These are phyloP conservation scores for Neomorphus geoffroyi DNA, from an alignment of 2,797 vertebrate species.

Conservation along the genomic window DNA sequence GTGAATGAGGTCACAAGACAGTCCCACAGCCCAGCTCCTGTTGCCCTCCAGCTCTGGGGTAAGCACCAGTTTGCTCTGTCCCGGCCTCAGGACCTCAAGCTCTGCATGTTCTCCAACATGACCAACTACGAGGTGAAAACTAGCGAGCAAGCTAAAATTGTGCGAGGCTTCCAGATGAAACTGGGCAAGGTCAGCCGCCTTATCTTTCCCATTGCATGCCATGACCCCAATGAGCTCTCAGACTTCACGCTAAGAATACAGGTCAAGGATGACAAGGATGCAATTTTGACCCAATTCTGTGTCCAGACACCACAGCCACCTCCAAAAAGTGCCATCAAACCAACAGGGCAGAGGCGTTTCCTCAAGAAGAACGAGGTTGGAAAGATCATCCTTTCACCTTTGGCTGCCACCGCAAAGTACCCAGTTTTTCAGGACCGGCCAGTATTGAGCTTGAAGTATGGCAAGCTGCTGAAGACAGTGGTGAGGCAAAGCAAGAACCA, in stretches of 20 bases:
- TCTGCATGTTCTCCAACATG: conserved; percentile 95
- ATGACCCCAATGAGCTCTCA: conserved; percentile 82
- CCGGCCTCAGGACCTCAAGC: conserved; percentile 89
- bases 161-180: conserved; percentile 92
- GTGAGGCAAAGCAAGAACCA: conserved; percentile 92
- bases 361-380: conserved; percentile 95
- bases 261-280: conserved; percentile 88
- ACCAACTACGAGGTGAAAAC: conserved; percentile 89
- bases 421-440: conserved; percentile 92
- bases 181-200: conserved; percentile 92
- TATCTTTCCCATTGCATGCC: conserved; percentile 87
- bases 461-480: conserved; percentile 93
- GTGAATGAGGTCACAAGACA: conserved; percentile 87
- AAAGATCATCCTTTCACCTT: conserved; percentile 92
- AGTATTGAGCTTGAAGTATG: conserved; percentile 88
- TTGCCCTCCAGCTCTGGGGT: conserved; percentile 95
- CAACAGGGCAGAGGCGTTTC: conserved; percentile 86
- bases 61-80: conserved; percentile 90
- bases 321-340: conserved; percentile 82
- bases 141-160: conserved; percentile 81
- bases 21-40: conserved; percentile 79
- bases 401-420: conserved; percentile 87
- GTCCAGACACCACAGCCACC: conserved; percentile 93
- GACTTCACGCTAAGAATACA: conserved; percentile 95
- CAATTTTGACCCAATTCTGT: conserved; percentile 93